Evolutionary conservation across 1,140 invertebrate genomes (phyloP).

Genomic region (Agraylea sexmaculata): DNA sequence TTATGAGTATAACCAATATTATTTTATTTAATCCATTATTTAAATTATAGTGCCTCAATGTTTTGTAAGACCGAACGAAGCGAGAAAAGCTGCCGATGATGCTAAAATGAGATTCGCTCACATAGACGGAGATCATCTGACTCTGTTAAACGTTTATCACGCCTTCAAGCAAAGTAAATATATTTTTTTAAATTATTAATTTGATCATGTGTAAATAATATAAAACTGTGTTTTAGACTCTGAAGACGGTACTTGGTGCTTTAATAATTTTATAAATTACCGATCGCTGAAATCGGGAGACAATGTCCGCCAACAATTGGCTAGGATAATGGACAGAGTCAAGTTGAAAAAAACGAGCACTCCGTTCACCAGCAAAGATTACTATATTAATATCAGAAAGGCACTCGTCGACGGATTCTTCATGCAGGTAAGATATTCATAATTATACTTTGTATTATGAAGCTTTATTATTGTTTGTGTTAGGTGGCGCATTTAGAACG

Average conservation of each 20-base stretch:
- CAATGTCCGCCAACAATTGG: slow-evolving; percentile 54
- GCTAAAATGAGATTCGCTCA: slow-evolving; percentile 99
- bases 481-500: slow-evolving; percentile 90
- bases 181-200: slow-evolving; percentile 6
- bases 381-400: slow-evolving; percentile 98
- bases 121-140: slow-evolving; percentile 98
- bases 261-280: slow-evolving; percentile 99
- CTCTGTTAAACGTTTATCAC: slow-evolving; percentile 96
- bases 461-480: no score
- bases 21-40: no score
- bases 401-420: slow-evolving; percentile 97
- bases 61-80: slow-evolving; percentile 97
- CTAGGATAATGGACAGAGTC: slow-evolving; percentile 69
- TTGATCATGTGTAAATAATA: neutral
- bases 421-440: slow-evolving; percentile 75
- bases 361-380: slow-evolving; percentile 97
- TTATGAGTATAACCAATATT: slow-evolving; percentile 13
- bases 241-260: slow-evolving; percentile 97
- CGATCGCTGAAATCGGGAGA: slow-evolving; percentile 84
- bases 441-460: slow-evolving; percentile 2
- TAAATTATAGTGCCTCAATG: slow-evolving; percentile 99
- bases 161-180: slow-evolving; percentile 96
- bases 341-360: slow-evolving; percentile 87
- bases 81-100: slow-evolving; percentile 97
- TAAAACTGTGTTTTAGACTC: slow-evolving; percentile 30